Base-by-base conservation (phyloP, 2,113 vertebrate genomes). In the Ramphastos sulfuratus region DNA sequence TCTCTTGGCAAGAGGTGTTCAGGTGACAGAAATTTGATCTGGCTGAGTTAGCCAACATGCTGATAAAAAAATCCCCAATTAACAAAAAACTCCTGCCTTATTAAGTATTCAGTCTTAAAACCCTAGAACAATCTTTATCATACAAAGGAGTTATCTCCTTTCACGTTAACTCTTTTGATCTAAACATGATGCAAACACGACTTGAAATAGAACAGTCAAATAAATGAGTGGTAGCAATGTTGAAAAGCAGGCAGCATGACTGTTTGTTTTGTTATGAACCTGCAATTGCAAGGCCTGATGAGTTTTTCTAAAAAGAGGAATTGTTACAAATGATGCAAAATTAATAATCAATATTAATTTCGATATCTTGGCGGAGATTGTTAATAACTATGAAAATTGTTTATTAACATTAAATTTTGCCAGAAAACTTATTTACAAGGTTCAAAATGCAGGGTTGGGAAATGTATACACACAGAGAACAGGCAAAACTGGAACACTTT, bases 291-390 rank as follows among this genome's bases (percentile, higher is more conserved):
- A 79, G 21, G 25, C 23, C 42, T 77, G 67, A 83, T 64, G 48
- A 70, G 52, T 79, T 90, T 92, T 88, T 64, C 70, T 80, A n/a
- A 81, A 89, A 81, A 50, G 24, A 81, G 61, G 33, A 87, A 70
- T 77, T 37, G 37, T 37, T 37, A 37, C 37, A 9, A 37, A 37
- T 7, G 37, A 37, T 37, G 37, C 37, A 37, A 37, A 37, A 37
- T 37, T 37, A 37, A 37, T 37, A 37, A 37, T 37, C 37, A 9
- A 37, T 37, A 37, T 37, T 37, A 37, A 37, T 37, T 7, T 37
- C 37, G 37, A 37, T 37, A 9, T 37, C 37, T 37, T 37, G 37
- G 37, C 37, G 9, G 37, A 37, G 37, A 37, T 37, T 37, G 37
- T 37, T 37, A 37, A 37, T 37, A 37, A 37, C 37, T 37, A 37